Evolutionary conservation across 1,140 invertebrate species (phyloP).

Genomic region (Gonioctena quinquepunctata): DNA sequence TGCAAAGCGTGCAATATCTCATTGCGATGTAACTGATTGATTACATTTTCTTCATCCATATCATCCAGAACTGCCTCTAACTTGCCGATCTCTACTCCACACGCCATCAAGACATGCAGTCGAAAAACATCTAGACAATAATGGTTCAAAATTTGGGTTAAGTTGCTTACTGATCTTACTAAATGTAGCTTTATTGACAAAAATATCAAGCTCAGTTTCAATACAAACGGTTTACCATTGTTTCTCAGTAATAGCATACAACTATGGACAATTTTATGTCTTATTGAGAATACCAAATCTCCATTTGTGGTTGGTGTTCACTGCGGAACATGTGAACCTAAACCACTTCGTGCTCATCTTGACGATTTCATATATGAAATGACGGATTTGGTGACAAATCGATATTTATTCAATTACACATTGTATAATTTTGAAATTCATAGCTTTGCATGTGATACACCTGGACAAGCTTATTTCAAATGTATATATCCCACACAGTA

Average conservation of each 20-base stretch:
- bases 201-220: constrained; percentile 18
- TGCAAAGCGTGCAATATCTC: neutral
- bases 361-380: constrained; percentile 17
- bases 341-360: constrained; percentile 4
- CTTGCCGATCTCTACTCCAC: neutral
- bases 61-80: neutral
- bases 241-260: constrained; percentile 19
- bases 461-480: constrained; percentile 28
- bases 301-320: constrained; percentile 20
- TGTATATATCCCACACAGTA: constrained; percentile 9
- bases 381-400: constrained; percentile 12
- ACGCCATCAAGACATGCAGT: neutral
- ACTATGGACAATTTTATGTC: constrained; percentile 23
- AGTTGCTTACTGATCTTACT: neutral
- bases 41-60: neutral
- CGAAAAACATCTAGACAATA: constrained; percentile 3
- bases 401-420: neutral
- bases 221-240: constrained; percentile 16
- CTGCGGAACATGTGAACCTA: constrained; percentile 24
- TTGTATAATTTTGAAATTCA: constrained; percentile 11
- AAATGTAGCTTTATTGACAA: neutral
- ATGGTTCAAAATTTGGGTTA: neutral
- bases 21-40: neutral
- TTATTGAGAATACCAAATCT: constrained; percentile 5
- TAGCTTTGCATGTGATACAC: constrained; percentile 32